A percentile compares a stretch with the other conserved stretches of the same genome.
Conservation (phyloP, 1,140 invertebrate species). For the Trichonephila inaurata region DNA sequence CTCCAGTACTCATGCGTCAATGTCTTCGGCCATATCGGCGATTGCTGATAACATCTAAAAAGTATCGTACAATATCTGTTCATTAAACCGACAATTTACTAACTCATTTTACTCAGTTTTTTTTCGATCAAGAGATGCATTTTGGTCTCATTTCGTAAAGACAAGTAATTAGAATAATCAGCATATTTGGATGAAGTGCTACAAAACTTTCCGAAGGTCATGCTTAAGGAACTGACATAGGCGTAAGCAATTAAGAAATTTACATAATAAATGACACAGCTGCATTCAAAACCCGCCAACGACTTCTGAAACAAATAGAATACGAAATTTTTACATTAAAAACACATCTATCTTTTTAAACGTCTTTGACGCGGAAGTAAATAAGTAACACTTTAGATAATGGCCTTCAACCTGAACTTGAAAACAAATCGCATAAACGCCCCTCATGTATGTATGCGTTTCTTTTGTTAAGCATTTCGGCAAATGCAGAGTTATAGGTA, state of each 20-base stretch:
- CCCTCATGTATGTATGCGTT: neutral
- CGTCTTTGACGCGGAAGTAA: neutral
- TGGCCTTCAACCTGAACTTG: conserved; percentile 48
- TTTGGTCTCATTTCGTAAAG: too few relatives aligned
- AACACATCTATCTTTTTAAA: neutral
- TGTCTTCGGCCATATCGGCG: neutral
- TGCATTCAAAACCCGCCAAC: neutral
- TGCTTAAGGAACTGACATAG: neutral
- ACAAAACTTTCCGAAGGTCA: neutral
- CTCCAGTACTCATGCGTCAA: conserved; percentile 4
- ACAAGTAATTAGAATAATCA: too few relatives aligned
- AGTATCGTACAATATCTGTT: neutral
- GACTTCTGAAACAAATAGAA: neutral
- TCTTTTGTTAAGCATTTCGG: neutral
- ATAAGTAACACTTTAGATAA: neutral
- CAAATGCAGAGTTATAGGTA: neutral
- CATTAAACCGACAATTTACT: too few relatives aligned
- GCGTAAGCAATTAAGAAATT: neutral
- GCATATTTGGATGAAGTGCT: neutral
- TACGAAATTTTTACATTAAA: neutral
- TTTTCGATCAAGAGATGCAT: too few relatives aligned
- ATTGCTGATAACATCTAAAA: neutral
- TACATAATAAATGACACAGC: neutral
- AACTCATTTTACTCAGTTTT: too few relatives aligned
- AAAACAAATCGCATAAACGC: neutral